These are phyloP conservation scores for Danio jaintianensis DNA, from an alignment of 2,797 vertebrate genomes.

Conservation along the genomic window DNA sequence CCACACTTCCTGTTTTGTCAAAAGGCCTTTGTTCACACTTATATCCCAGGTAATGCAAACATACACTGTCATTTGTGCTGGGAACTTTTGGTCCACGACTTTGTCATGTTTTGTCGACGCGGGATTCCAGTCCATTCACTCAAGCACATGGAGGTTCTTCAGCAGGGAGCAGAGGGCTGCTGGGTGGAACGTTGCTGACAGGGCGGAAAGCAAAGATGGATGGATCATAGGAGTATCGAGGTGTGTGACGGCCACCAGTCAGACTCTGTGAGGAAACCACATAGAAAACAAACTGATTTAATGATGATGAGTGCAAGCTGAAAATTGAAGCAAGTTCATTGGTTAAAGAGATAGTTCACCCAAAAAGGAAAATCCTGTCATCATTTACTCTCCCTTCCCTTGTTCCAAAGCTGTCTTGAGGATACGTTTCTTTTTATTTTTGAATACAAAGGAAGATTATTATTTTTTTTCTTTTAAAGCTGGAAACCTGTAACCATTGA, in stretches of 20 bases:
- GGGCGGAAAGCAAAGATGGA: slow-evolving; percentile 91
- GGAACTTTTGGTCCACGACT: slow-evolving; percentile 34
- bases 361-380: too few relatives aligned
- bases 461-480: too few relatives aligned
- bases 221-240: slow-evolving; percentile 88
- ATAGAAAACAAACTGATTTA: slow-evolving; percentile 39
- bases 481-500: too few relatives aligned
- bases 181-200: slow-evolving; percentile 85
- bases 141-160: slow-evolving; percentile 86
- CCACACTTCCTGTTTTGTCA: slow-evolving; percentile 45
- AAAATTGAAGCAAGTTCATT: slow-evolving; percentile 4
- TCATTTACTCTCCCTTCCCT: too few relatives aligned
- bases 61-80: slow-evolving; percentile 45
- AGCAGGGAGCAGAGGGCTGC: slow-evolving; percentile 83
- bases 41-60: slow-evolving; percentile 47
- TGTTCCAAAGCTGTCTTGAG: too few relatives aligned
- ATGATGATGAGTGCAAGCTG: not conserved
- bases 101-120: slow-evolving; percentile 37
- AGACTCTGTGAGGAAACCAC: slow-evolving; percentile 77
- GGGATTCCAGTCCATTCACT: slow-evolving; percentile 48
- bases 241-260: slow-evolving; percentile 75
- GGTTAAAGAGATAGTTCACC: too few relatives aligned
- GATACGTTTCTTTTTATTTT: too few relatives aligned
- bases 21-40: slow-evolving; percentile 48
- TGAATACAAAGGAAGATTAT: too few relatives aligned